phyloP scores from a whole-genome alignment of 1,140 invertebrate genomes.

The Bursaphelenchus mucronatus region DNA sequence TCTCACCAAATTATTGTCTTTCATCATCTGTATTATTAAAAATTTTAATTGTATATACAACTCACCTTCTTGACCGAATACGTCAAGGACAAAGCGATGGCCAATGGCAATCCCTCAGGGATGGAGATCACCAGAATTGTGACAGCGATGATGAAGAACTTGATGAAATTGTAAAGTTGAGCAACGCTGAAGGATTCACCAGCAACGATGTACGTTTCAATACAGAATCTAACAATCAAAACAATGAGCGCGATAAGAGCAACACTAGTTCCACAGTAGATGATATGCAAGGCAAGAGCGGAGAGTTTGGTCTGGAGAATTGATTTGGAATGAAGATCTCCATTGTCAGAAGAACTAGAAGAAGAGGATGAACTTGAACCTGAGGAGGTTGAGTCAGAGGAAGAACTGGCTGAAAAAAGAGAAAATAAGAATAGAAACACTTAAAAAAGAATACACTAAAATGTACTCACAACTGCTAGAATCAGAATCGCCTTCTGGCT shows the following conservation, averaged over 20 bases:
- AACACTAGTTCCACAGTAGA: constrained; percentile 54
- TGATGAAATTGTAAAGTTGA: constrained; percentile 54
- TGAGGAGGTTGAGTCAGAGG: constrained; percentile 4
- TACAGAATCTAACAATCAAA: constrained; percentile 56
- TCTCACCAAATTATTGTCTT: constrained; percentile 60
- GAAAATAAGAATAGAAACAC: neutral
- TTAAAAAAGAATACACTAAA: neutral
- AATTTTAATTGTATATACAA: neutral
- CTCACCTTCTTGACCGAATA: constrained; percentile 61
- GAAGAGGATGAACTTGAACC: constrained; percentile 13
- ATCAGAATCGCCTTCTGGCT: constrained; percentile 25
- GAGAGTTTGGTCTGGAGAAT: constrained; percentile 60
- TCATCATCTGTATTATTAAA: constrained; percentile 55
- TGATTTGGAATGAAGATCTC: constrained; percentile 56
- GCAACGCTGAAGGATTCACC: constrained; percentile 39
- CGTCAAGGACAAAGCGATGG: constrained; percentile 60
- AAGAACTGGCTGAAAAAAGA: neutral
- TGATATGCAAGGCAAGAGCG: constrained; percentile 59
- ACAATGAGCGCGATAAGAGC: constrained; percentile 54
- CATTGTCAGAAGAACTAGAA: constrained; percentile 26
- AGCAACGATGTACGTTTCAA: constrained; percentile 48
- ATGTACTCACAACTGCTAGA: constrained; percentile 30
- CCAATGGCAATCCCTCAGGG: constrained; percentile 59
- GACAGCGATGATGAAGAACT: constrained; percentile 60
- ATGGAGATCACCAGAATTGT: constrained; percentile 60